Conservation (phyloP, 1,140 invertebrate species). For the Papilio aristodemus region DNA sequence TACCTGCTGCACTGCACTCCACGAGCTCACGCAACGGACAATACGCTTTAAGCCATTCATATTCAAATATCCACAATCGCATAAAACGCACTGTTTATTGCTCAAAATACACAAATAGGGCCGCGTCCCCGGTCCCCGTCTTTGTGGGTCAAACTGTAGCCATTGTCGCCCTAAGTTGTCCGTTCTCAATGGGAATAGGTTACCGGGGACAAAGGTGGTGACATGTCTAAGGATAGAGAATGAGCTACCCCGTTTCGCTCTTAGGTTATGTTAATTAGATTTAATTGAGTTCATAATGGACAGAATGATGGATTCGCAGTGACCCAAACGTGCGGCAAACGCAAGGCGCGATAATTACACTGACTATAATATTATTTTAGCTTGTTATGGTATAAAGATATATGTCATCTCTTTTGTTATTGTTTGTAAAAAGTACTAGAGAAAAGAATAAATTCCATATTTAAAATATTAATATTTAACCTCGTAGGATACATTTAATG, state of each 20-base stretch:
- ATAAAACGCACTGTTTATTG: constrained; percentile 80
- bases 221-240: constrained; percentile 67
- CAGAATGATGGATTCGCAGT: constrained; percentile 62
- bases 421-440: no score
- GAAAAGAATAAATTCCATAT: no score
- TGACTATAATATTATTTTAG: constrained; percentile 53
- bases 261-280: constrained; percentile 75
- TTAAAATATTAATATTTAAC: no score
- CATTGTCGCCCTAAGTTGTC: constrained; percentile 73
- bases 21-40: constrained; percentile 76
- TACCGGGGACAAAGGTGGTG: constrained; percentile 76
- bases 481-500: no score
- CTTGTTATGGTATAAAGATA: no score
- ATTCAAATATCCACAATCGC: constrained; percentile 75
- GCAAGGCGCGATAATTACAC: constrained; percentile 64
- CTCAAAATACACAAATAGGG: constrained; percentile 79
- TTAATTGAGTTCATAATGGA: constrained; percentile 78
- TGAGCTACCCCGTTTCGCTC: constrained; percentile 46
- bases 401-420: no score
- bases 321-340: constrained; percentile 35
- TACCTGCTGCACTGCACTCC: constrained; percentile 69
- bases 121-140: constrained; percentile 54
- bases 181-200: constrained; percentile 63
- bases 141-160: constrained; percentile 72
- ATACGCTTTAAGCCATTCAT: constrained; percentile 74